These are phyloP conservation scores for Notechis scutatus DNA, from an alignment of 2,113 vertebrate genomes.

Conservation along the genomic window DNA sequence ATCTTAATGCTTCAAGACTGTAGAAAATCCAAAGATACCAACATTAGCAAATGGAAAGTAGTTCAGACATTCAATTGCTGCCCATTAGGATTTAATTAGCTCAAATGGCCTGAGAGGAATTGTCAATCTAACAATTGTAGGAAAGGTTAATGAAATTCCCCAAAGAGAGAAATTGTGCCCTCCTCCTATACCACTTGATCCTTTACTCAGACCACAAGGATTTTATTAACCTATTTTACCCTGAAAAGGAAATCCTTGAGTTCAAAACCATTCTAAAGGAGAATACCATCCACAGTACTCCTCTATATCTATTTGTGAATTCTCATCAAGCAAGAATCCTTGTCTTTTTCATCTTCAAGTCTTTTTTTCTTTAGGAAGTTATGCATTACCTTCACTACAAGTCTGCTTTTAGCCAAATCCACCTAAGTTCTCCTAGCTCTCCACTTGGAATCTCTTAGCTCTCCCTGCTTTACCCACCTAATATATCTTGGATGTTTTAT, in stretches of 20 bases:
- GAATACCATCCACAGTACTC: background rate
- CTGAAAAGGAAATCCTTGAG: background rate
- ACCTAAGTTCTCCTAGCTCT: background rate
- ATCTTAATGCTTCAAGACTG: background rate
- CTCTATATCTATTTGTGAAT: background rate
- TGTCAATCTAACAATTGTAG: conserved; percentile 13
- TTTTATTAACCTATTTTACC: conserved; percentile 21
- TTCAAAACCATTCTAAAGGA: background rate
- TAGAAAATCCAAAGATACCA: background rate
- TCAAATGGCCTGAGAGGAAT: conserved; percentile 35
- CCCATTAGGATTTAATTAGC: conserved; percentile 45
- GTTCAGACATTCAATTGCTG: conserved; percentile 38
- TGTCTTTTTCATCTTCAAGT: background rate
- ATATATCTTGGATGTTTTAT: background rate
- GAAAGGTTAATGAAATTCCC: conserved; percentile 38
- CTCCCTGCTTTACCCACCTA: background rate
- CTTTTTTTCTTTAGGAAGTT: background rate
- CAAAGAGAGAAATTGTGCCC: background rate
- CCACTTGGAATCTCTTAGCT: background rate
- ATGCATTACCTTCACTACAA: background rate
- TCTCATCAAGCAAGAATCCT: background rate
- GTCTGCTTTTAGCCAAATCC: background rate
- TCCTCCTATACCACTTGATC: conserved; percentile 34
- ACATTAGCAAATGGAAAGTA: background rate
- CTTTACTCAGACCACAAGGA: conserved; percentile 13